phyloP scores from a whole-genome alignment of 2,888 invertebrate genomes.

The Schizotus pectinicornis region DNA sequence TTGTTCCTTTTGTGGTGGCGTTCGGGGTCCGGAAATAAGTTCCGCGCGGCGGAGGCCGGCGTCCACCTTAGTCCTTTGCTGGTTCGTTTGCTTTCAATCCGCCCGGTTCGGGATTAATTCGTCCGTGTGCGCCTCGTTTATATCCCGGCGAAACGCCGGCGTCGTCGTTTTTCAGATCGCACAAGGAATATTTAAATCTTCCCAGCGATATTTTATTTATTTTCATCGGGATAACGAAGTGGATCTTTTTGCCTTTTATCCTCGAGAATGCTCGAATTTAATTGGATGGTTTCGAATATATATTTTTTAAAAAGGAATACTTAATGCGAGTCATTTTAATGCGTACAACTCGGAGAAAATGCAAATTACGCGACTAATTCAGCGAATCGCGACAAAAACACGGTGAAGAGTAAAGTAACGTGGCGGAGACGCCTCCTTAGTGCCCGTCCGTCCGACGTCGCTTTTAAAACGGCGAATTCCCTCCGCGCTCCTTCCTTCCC shows the following conservation, averaged over 20 bases:
- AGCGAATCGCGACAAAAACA: conserved; percentile 18
- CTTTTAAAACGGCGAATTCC: too few relatives aligned
- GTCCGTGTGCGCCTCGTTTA: too few relatives aligned
- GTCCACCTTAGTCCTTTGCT: too few relatives aligned
- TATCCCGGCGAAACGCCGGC: too few relatives aligned
- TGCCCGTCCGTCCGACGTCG: too few relatives aligned
- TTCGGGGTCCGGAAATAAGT: too few relatives aligned
- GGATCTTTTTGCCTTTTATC: conserved; percentile 39
- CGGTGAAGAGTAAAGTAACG: conserved; percentile 1
- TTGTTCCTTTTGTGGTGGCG: too few relatives aligned
- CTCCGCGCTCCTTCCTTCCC: too few relatives aligned
- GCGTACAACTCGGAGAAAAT: conserved; percentile 17
- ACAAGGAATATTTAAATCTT: conserved; percentile 14
- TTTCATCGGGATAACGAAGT: conserved; percentile 38
- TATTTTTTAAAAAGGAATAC: conserved; percentile 30
- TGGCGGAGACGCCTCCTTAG: not conserved
- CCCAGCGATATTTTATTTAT: conserved; percentile 26
- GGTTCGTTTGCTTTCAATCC: too few relatives aligned
- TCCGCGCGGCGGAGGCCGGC: too few relatives aligned
- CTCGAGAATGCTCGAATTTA: conserved; percentile 34
- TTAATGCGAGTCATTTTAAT: conserved; percentile 26
- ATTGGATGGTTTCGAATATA: conserved; percentile 32
- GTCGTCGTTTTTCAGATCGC: not conserved
- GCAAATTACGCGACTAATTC: conserved; percentile 27
- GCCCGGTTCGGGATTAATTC: too few relatives aligned